A percentile compares a stretch with the other conserved stretches of the same genome.
These are phyloP conservation scores for Rutilus rutilus DNA, from an alignment of 2,113 vertebrate genomes.

Conservation along the genomic window DNA sequence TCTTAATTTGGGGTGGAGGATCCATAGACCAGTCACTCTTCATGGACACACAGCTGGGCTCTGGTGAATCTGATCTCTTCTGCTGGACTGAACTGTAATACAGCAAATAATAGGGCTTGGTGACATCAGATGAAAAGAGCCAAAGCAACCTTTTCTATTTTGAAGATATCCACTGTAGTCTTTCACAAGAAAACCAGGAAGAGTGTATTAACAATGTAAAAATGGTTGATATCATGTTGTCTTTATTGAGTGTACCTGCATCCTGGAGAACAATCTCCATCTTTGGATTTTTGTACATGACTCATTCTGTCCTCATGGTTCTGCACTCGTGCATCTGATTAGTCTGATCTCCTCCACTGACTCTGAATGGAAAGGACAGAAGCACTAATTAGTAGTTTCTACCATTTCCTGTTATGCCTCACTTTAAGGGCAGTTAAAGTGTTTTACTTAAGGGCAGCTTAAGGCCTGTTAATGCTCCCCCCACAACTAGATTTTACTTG, in stretches of 20 bases:
- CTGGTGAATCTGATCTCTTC: neutral
- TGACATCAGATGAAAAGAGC: neutral
- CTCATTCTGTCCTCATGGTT: neutral
- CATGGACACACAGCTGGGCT: neutral
- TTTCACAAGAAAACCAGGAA: neutral
- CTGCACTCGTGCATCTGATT: neutral
- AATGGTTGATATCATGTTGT: neutral
- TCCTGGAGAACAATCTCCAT: neutral
- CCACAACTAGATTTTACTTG: neutral
- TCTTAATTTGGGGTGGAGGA: neutral
- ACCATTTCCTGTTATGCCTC: neutral
- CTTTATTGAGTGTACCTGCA: neutral
- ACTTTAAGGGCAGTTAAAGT: too few relatives aligned
- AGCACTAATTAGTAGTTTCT: neutral
- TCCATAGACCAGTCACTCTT: conserved; percentile 3
- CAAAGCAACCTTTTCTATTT: too few relatives aligned
- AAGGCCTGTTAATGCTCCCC: too few relatives aligned
- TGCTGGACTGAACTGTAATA: neutral
- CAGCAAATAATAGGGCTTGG: neutral
- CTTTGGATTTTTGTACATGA: neutral
- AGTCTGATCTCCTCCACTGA: neutral
- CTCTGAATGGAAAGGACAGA: neutral
- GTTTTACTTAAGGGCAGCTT: too few relatives aligned
- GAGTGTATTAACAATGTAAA: neutral
- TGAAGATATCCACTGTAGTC: too few relatives aligned